Percentiles rank a stretch among this genome's conserved stretches.
Conservation (phyloP, 2,113 vertebrate genomes). For the Pachyramphus minor region DNA sequence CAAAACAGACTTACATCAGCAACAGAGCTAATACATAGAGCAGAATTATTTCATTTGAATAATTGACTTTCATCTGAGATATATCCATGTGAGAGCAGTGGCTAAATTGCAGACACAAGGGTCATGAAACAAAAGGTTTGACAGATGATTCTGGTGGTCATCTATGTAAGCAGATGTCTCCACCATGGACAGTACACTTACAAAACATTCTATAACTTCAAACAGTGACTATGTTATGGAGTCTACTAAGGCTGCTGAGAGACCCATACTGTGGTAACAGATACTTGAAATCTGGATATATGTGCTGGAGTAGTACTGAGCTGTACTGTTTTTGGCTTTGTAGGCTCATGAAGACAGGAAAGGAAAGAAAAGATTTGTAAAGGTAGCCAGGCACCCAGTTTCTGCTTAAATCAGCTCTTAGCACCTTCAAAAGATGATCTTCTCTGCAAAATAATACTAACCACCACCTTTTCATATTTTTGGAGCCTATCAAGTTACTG, state of each 20-base stretch:
- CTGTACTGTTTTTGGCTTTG: not conserved
- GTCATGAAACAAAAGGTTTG: not conserved
- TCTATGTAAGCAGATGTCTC: not conserved
- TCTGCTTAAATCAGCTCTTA: not conserved
- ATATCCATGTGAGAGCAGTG: not conserved
- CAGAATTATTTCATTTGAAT: not conserved
- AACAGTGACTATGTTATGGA: not conserved
- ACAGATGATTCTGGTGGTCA: not conserved
- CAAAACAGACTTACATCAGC: not conserved
- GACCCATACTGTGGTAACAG: not conserved
- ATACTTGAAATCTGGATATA: not conserved
- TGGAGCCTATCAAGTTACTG: not conserved
- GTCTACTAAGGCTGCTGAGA: not conserved
- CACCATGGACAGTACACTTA: not conserved
- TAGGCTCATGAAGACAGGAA: not conserved
- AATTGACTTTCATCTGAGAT: not conserved
- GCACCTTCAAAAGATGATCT: not conserved
- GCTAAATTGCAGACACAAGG: not conserved
- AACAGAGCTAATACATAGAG: rapidly evolving
- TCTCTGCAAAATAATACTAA: not conserved
- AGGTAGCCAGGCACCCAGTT: not conserved
- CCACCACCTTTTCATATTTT: not conserved
- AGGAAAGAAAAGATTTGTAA: not conserved
- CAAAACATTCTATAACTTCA: not conserved
- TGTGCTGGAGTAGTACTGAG: not conserved